Percentiles rank a stretch among this genome's conserved stretches.
Conservation (phyloP, 2,888 invertebrate genomes). For the Mactromeris polynyma region DNA sequence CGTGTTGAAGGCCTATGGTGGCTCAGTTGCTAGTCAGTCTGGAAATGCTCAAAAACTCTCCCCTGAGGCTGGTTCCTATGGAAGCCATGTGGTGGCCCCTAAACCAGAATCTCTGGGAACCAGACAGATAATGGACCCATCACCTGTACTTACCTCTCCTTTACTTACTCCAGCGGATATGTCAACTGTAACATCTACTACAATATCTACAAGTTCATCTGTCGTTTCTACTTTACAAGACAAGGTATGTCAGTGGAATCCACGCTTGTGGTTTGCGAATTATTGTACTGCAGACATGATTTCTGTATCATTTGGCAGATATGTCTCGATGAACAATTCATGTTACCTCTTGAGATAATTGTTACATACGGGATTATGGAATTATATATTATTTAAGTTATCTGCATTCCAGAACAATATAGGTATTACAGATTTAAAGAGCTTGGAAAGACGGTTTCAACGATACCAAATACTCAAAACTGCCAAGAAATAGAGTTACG, state of each 20-base stretch:
- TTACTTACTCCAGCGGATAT: constrained; percentile 66
- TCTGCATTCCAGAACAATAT: too few relatives aligned
- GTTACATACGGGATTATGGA: too few relatives aligned
- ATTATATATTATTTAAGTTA: too few relatives aligned
- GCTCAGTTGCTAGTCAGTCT: constrained; percentile 26
- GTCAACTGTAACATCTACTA: constrained; percentile 8
- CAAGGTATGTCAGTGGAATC: constrained; percentile 25
- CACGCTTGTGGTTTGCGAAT: too few relatives aligned
- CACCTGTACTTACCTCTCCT: constrained; percentile 34
- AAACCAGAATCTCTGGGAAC: constrained; percentile 5
- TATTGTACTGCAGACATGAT: too few relatives aligned
- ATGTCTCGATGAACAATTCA: too few relatives aligned
- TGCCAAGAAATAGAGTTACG: too few relatives aligned
- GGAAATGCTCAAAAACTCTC: constrained; percentile 32
- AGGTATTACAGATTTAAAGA: too few relatives aligned
- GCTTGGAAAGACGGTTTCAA: too few relatives aligned
- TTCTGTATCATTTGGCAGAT: too few relatives aligned
- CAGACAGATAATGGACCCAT: constrained; percentile 41
- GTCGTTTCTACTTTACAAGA: constrained; percentile 33
- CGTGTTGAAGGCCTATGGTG: constrained; percentile 33
- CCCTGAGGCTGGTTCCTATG: constrained; percentile 11
- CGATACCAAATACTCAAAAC: too few relatives aligned
- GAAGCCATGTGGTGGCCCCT: constrained; percentile 24
- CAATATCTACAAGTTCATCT: constrained; percentile 19
- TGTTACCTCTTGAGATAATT: too few relatives aligned